phyloP scores from a whole-genome alignment of 2,113 vertebrate species.

The Stercorarius parasiticus region DNA sequence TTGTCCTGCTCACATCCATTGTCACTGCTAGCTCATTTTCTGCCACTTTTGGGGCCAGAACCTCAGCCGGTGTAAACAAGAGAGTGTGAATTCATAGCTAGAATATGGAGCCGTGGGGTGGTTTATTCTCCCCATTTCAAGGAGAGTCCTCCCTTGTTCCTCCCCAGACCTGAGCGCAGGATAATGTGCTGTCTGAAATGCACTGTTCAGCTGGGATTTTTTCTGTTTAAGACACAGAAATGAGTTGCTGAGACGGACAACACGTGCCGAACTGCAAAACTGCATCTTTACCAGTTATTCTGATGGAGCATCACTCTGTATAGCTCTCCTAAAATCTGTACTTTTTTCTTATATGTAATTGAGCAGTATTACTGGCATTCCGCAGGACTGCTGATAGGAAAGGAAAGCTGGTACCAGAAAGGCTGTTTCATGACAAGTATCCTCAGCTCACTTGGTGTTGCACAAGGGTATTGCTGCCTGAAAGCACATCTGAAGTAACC shows the following conservation, averaged over 20 bases:
- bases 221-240: not conserved
- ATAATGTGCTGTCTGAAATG: not conserved
- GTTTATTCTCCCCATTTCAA: accelerated
- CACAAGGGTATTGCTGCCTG: slow-evolving; percentile 27
- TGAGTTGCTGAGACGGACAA: not conserved
- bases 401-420: not conserved
- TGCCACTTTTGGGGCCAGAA: not conserved
- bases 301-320: not conserved
- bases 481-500: not conserved
- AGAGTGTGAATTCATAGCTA: not conserved
- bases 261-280: not conserved
- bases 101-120: not conserved
- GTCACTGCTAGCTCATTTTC: not conserved
- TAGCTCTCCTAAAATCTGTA: not conserved
- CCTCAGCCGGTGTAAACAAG: not conserved
- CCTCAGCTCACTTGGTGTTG: slow-evolving; percentile 14
- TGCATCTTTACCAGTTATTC: not conserved
- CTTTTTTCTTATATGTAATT: not conserved
- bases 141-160: not conserved
- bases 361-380: not conserved
- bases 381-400: not conserved
- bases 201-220: not conserved
- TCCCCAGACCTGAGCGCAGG: not conserved
- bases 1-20: not conserved
- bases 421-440: not conserved